Evolutionary conservation across 1,140 invertebrate species (phyloP).

Genomic region (Drosophila pectinifera): DNA sequence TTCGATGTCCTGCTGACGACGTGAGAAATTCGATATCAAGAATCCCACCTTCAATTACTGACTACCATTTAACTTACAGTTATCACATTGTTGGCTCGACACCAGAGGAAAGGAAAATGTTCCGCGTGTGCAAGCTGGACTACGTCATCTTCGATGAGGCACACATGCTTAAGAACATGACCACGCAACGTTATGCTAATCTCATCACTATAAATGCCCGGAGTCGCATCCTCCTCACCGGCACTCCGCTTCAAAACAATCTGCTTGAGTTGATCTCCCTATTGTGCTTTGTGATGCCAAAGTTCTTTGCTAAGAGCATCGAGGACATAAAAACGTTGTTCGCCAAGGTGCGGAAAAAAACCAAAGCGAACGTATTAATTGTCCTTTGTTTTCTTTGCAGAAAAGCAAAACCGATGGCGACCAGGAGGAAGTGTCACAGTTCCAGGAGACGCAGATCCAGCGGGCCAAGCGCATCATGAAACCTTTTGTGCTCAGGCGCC

Average conservation of each 20-base stretch:
- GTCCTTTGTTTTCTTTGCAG: slow-evolving; percentile 37
- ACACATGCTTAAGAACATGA: slow-evolving; percentile 99
- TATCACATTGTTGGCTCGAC: slow-evolving; percentile 93
- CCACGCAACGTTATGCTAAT: slow-evolving; percentile 94
- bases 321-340: slow-evolving; percentile 95
- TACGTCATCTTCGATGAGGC: slow-evolving; percentile 99
- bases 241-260: slow-evolving; percentile 98
- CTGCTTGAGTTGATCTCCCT: slow-evolving; percentile 97
- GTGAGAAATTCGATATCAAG: slow-evolving; percentile 57
- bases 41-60: neutral
- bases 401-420: slow-evolving; percentile 84
- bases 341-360: slow-evolving; percentile 86
- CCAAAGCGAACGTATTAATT: too few relatives aligned
- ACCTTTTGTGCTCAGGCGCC: slow-evolving; percentile 96
- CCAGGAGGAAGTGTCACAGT: slow-evolving; percentile 89
- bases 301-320: slow-evolving; percentile 95
- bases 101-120: slow-evolving; percentile 95
- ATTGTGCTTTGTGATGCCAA: slow-evolving; percentile 97
- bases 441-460: slow-evolving; percentile 94
- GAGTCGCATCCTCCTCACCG: slow-evolving; percentile 93
- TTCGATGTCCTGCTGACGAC: slow-evolving; percentile 95
- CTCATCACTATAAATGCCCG: slow-evolving; percentile 95
- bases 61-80: slow-evolving; percentile 18
- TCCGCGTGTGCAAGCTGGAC: slow-evolving; percentile 94
- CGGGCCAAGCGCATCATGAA: slow-evolving; percentile 98